Base-by-base conservation (phyloP, 2,797 vertebrate genomes). In the Semaprochilodus insignis region DNA sequence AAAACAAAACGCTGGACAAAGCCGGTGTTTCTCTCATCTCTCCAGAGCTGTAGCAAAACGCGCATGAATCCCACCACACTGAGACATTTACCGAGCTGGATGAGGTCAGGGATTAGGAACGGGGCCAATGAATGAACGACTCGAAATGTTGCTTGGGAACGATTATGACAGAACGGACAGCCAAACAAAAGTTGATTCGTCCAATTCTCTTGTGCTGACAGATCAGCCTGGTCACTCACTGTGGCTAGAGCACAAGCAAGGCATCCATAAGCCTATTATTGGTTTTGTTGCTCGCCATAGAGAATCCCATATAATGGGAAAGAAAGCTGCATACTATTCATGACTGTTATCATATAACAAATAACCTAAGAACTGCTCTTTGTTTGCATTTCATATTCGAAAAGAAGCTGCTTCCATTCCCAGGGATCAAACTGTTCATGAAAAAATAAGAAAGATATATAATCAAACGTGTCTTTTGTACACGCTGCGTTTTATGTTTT, bases 241-340 rank as follows among this genome's bases (percentile, higher is more conserved):
- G 52, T 70, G 62, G 34, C 67, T 8, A 70, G 27, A 77, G 69
- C 73, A 74, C 16, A 34, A 15, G 15, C 60, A 59, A 40, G 48
- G 21, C 25, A 36, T 82, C 74, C 82, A 82, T 90, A 89, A 93
- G 90, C 91, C 87, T 90, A 88, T 93, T 91, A 89, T 84, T 83
- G 76, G 86, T 85, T 83, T 81, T 82, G 87, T 89, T 88, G 86
- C 88, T 86, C 91, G 44, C 8, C 44, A 48, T 91, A 91, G 83
- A 86, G 57, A 83, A 85, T 89, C 90, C 91, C 77, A 86, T 90
- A 90, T 31, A 90, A 83, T 87, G 87, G 83, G 85, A 54, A 85
- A 82, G 74, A 78, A 63, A 57, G 59, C 14, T 1, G 5, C 55
- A 83, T 81, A 23, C 71, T 57, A 40, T 13, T 40, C 67, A 51